These are phyloP conservation scores for Pantherophis alleghaniensis DNA, from an alignment of 2,797 vertebrate species.

Conservation along the genomic window DNA sequence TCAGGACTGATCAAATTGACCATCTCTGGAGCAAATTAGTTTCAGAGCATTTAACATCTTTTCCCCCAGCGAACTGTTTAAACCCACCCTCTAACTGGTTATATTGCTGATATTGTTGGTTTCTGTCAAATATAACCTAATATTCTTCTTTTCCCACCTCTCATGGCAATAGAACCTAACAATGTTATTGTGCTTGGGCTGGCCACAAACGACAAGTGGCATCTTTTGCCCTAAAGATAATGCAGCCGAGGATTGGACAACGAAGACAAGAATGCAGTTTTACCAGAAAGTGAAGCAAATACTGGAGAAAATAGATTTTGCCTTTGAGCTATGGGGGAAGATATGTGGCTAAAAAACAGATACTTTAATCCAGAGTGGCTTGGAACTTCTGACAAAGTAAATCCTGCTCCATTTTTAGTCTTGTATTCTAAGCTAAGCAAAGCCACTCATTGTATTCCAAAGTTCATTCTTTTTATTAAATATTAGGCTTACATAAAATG, in stretches of 20 bases:
- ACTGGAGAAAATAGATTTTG: background rate
- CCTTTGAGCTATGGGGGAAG: background rate
- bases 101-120: slow-evolving; percentile 5
- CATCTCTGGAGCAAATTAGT: background rate
- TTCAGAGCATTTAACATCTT: background rate
- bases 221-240: slow-evolving; percentile 8
- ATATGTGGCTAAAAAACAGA: background rate
- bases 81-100: background rate
- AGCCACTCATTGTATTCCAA: background rate
- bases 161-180: slow-evolving; percentile 3
- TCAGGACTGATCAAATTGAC: background rate
- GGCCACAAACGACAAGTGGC: slow-evolving; percentile 12
- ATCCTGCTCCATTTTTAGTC: background rate
- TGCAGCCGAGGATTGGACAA: background rate
- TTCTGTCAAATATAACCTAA: slow-evolving; percentile 15
- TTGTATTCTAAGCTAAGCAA: background rate
- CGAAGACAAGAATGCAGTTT: background rate
- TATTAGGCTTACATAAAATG: background rate
- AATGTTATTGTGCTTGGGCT: slow-evolving; percentile 9
- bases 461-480: background rate
- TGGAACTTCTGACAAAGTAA: background rate
- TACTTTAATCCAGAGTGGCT: background rate
- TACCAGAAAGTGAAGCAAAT: background rate
- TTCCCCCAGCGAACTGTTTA: background rate
- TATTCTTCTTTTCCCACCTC: background rate